Evolutionary conservation across 2,888 invertebrate genomes (phyloP).

Genomic region (Aspidiotus destructor): DNA sequence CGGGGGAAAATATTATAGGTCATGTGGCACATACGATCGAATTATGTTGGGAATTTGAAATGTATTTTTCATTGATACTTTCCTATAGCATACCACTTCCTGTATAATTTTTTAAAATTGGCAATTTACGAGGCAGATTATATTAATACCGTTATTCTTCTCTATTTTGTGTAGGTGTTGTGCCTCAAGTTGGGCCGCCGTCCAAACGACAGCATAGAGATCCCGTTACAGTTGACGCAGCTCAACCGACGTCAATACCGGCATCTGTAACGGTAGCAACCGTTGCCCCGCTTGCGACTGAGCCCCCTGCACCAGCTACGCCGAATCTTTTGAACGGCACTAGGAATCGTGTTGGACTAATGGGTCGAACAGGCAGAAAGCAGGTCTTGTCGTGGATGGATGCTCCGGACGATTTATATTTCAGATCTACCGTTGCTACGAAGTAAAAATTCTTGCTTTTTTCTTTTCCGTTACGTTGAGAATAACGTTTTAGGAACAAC

Average conservation of each 20-base stretch:
- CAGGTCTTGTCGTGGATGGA: constrained; percentile 97
- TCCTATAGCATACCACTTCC: too few relatives aligned
- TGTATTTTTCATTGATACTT: too few relatives aligned
- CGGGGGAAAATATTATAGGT: too few relatives aligned
- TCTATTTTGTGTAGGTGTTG: constrained; percentile 4
- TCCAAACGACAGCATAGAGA: constrained; percentile 57
- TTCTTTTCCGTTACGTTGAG: neutral
- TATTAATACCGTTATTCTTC: neutral
- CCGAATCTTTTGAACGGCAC: constrained; percentile 27
- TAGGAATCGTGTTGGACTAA: constrained; percentile 26
- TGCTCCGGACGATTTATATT: constrained; percentile 94
- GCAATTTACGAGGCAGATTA: neutral
- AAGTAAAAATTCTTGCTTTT: constrained; percentile 54
- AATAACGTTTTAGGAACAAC: neutral
- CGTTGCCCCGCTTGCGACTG: constrained; percentile 10
- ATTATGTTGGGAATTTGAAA: too few relatives aligned
- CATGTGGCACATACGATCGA: too few relatives aligned
- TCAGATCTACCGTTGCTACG: constrained; percentile 79
- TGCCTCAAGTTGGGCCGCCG: constrained; percentile 47
- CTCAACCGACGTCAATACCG: neutral
- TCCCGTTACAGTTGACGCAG: constrained; percentile 25
- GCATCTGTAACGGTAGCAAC: neutral
- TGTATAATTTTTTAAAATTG: neutral
- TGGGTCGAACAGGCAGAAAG: constrained; percentile 60
- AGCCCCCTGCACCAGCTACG: constrained; percentile 16